Evolutionary conservation across 2,113 vertebrate species (phyloP).

Genomic region (Saguinus midas): DNA sequence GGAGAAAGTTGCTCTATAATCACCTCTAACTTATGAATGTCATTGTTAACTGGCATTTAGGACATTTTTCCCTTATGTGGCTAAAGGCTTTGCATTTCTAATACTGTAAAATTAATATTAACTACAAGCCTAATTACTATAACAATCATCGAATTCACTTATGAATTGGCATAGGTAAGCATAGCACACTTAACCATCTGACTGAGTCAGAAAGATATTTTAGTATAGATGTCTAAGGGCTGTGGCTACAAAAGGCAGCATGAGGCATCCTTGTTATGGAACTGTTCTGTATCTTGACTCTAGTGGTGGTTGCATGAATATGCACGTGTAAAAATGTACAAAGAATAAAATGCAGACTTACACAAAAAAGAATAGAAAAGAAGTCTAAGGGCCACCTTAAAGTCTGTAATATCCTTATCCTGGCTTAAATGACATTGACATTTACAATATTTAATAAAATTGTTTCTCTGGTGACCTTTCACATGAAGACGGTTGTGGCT

Average conservation of each 20-base stretch:
- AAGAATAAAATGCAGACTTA: background rate
- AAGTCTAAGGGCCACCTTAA: background rate
- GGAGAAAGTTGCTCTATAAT: background rate
- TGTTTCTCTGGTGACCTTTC: background rate
- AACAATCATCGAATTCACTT: background rate
- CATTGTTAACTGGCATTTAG: background rate
- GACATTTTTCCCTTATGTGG: background rate
- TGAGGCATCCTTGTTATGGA: background rate
- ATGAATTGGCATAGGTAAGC: background rate
- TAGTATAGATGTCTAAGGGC: background rate
- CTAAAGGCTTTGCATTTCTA: background rate
- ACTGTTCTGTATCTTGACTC: background rate
- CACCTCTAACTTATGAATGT: background rate
- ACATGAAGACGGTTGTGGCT: no score
- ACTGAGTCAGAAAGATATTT: background rate
- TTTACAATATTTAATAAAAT: background rate
- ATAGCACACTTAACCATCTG: background rate
- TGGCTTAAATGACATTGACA: background rate
- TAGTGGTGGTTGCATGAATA: background rate
- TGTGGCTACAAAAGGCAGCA: background rate
- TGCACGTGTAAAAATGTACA: background rate
- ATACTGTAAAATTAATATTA: background rate
- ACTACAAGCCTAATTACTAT: background rate
- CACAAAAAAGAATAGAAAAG: background rate
- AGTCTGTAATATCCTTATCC: background rate